Conservation (phyloP, 2,113 vertebrate species). For the Macrotis lagotis region DNA sequence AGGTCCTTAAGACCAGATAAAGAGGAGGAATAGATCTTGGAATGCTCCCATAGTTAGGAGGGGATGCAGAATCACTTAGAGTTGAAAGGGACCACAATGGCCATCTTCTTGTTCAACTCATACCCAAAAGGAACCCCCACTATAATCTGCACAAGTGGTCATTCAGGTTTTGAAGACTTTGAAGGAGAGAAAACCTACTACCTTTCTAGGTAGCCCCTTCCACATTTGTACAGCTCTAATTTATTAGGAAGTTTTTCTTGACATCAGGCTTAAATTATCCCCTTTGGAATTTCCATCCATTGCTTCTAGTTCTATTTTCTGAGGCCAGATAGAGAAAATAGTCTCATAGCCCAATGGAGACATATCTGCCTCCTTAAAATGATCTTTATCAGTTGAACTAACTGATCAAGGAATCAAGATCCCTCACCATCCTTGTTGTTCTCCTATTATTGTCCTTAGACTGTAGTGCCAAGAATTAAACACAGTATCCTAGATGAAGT, state of each 20-base stretch:
- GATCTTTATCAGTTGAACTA: background rate
- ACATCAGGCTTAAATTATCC: background rate
- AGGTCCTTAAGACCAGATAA: background rate
- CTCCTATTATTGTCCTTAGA: background rate
- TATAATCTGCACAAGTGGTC: background rate
- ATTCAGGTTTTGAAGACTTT: background rate
- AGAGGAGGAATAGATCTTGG: background rate
- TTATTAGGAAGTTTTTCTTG: background rate
- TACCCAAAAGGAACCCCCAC: background rate
- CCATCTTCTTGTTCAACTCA: background rate
- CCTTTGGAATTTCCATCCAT: background rate
- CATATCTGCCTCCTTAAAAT: background rate
- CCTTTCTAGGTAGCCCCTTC: background rate
- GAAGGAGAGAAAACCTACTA: background rate
- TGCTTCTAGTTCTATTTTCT: background rate
- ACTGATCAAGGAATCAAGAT: background rate
- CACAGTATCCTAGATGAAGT: background rate
- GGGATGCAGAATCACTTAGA: background rate
- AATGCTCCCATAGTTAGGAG: background rate
- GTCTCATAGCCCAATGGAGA: too few relatives aligned
- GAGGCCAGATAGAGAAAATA: background rate
- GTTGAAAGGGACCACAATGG: background rate
- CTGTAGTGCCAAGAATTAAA: background rate
- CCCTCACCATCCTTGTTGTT: background rate
- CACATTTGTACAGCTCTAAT: background rate